phyloP scores from a whole-genome alignment of 2,888 invertebrate species.

The Macaria notata region DNA sequence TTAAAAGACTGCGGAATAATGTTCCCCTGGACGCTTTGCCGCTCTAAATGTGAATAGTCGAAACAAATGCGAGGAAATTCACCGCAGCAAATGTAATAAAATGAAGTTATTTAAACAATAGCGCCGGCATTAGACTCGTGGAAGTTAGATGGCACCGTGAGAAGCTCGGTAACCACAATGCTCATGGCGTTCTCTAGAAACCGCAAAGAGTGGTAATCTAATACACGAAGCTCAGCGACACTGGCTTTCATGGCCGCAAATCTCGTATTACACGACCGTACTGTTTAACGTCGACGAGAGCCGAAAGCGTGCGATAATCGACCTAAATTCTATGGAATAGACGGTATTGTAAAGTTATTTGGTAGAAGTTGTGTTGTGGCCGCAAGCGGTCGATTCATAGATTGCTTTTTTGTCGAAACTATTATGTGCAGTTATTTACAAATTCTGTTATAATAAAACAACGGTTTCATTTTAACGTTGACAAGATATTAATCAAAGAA shows the following conservation, averaged over 20 bases:
- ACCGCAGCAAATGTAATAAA: constrained; percentile 16
- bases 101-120: constrained; percentile 49
- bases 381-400: constrained; percentile 66
- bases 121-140: constrained; percentile 53
- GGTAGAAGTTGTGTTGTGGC: constrained; percentile 44
- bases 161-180: constrained; percentile 73
- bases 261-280: constrained; percentile 68
- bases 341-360: constrained; percentile 38
- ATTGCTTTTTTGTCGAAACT: constrained; percentile 74
- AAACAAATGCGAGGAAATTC: constrained; percentile 17
- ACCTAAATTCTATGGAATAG: constrained; percentile 43
- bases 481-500: constrained; percentile 11
- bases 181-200: constrained; percentile 72
- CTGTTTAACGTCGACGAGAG: constrained; percentile 37
- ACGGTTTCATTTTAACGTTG: neutral
- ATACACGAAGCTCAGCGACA: constrained; percentile 81
- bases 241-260: constrained; percentile 75
- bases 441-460: too few relatives aligned
- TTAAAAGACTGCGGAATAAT: constrained; percentile 61
- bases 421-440: too few relatives aligned
- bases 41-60: constrained; percentile 28
- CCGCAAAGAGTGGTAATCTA: constrained; percentile 79
- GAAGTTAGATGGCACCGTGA: constrained; percentile 62
- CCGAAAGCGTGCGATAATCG: constrained; percentile 40
- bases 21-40: constrained; percentile 43